Base-by-base conservation (phyloP, 2,888 invertebrate species). In the Drosophila helvetica region DNA sequence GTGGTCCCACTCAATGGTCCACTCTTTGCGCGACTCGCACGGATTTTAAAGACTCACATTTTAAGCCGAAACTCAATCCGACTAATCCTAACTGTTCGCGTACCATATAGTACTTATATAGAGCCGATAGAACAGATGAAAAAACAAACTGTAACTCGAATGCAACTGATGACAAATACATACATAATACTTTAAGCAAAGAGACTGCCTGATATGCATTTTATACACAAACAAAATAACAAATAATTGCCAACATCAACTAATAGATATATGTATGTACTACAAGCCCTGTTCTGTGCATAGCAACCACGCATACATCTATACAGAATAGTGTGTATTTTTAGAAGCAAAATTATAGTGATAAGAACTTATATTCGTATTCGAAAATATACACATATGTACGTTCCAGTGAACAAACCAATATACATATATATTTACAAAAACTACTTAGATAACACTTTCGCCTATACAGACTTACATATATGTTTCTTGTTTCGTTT, bases 141-240 rank as follows among this genome's bases (percentile, higher is more conserved):
- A 53, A 47, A 61, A 48, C 15, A 63, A 69, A 62, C 59, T 45
- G 48, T 59, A 74, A 83, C 84, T 88, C 79, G 76, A 81, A 86
- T 76, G 87, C 64, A 88, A 86, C 86, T 75, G 73, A 73, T 81
- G 85, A 88, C 85, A 85, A 85, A 85, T 85, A 85, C 86, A 72
- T 75, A 57, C 86, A 72, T 74, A 57, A 64, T 58, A 70, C 47
- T 53, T 68, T 86, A 86, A 80, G 74, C 65, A 61, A 74, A 70
- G 50, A 81, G 85, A 88, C 88, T 88, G 85, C 85, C 85, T 67
- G 68, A 46, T 55, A 76, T 60, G 88, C 84, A 88, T 86, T 84
- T 81, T 77, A 86, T 84, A 80, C 30, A 66, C 30, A 66, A 5
- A 76, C 45, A 60, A 50, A 15, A 33, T 2, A 30, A 30, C 33